phyloP scores from a whole-genome alignment of 2,888 invertebrate species.

The Sinodicranocentrus sp. region DNA sequence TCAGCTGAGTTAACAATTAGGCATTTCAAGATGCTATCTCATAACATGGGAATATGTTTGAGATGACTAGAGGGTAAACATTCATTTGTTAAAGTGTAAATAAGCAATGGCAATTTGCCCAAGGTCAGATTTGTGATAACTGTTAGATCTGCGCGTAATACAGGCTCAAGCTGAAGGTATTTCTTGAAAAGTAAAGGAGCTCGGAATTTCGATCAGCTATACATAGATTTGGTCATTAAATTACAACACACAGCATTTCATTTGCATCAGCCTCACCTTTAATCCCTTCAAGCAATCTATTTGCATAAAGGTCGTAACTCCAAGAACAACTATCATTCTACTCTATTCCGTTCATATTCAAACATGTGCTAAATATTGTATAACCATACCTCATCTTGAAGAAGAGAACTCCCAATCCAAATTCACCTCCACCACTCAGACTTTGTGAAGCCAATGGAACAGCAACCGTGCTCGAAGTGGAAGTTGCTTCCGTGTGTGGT shows the following conservation, averaged over 20 bases:
- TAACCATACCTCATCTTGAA: slow-evolving; percentile 87
- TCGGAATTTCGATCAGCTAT: slow-evolving; percentile 9
- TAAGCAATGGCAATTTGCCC: slow-evolving; percentile 37
- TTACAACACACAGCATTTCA: slow-evolving; percentile 4
- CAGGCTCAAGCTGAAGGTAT: not conserved
- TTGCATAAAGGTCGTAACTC: slow-evolving; percentile 8
- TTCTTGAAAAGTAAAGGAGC: not conserved
- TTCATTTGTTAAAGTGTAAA: slow-evolving; percentile 1
- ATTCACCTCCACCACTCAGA: slow-evolving; percentile 80
- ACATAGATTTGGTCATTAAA: not conserved
- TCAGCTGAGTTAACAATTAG: no score
- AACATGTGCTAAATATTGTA: no score
- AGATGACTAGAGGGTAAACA: no score
- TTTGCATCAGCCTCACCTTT: not conserved
- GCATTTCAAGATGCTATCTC: no score
- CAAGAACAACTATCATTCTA: no score
- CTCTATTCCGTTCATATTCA: no score
- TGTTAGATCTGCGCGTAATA: not conserved
- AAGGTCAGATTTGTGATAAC: slow-evolving; percentile 19
- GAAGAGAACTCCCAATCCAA: slow-evolving; percentile 90
- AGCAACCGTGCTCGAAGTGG: slow-evolving; percentile 21
- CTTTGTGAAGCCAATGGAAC: slow-evolving; percentile 45
- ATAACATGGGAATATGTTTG: no score
- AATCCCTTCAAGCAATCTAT: slow-evolving; percentile 17
- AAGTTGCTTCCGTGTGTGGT: slow-evolving; percentile 34